phyloP scores from a whole-genome alignment of 2,888 invertebrate genomes.

The Drosophila algonquin region DNA sequence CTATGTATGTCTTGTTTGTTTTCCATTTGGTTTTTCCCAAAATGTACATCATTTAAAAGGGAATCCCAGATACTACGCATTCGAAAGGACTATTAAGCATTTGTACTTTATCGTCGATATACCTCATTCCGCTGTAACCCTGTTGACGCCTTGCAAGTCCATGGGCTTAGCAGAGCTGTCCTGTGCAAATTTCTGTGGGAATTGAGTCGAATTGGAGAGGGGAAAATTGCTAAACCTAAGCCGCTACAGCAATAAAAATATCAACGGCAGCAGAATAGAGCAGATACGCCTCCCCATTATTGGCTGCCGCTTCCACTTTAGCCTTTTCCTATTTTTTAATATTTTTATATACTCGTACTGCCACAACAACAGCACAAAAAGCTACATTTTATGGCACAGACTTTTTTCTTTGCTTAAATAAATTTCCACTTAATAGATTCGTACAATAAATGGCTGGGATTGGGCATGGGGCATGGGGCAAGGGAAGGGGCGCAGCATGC shows the following conservation, averaged over 20 bases:
- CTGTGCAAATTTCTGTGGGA: constrained; percentile 43
- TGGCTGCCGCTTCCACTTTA: constrained; percentile 33
- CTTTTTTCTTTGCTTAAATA: constrained; percentile 70
- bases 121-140: not conserved
- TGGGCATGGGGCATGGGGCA: not conserved
- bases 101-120: not conserved
- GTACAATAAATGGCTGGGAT: constrained; percentile 61
- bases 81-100: too few relatives aligned
- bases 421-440: constrained; percentile 81
- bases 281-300: constrained; percentile 45
- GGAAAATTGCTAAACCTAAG: constrained; percentile 53
- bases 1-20: not conserved
- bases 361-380: constrained; percentile 40
- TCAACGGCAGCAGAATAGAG: constrained; percentile 60
- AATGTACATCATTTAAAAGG: not conserved
- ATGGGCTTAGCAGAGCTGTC: constrained; percentile 27
- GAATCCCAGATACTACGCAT: not conserved
- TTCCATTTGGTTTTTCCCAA: not conserved
- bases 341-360: constrained; percentile 63
- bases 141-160: constrained; percentile 42
- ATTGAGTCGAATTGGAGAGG: constrained; percentile 18
- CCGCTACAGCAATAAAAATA: constrained; percentile 70
- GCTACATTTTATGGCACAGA: constrained; percentile 71
- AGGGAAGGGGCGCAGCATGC: constrained; percentile 28
- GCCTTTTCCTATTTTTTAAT: constrained; percentile 59